Evolutionary conservation across 2,113 vertebrate species (phyloP), one percentile per base, ranked within the genome.

Genomic region (Trichomycterus rosablanca): DNA sequence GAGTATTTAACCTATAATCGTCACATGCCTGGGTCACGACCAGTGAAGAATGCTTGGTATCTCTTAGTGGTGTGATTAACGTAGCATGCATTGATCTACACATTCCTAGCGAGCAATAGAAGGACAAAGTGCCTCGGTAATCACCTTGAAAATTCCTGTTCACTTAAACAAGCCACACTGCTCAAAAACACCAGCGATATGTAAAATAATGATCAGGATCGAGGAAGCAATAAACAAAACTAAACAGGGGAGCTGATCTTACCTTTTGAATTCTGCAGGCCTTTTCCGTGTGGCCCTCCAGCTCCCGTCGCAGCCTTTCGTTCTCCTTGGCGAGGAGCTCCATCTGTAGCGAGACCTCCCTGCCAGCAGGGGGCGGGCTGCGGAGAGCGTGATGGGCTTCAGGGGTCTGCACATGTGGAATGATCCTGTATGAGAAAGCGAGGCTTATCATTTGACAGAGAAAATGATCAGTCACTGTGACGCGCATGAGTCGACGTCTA

Each of bases 211-310:
- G n/a, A n/a, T n/a, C n/a, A n/a, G n/a, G n/a, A n/a, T n/a, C n/a
- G n/a, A n/a, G n/a, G n/a, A n/a, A n/a, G n/a, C n/a, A n/a, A n/a
- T n/a, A n/a, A n/a, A n/a, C n/a, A n/a, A n/a, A n/a, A n/a, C n/a
- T 35, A 11, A 5, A 35, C 4, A 35, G 7, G 11, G 1, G 5
- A 18, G n/a, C 14, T 7, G 1, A n/a, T 43, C 75, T 87, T 73
- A 98, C 96, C 95, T 96, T 98, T 68, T 95, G 91, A 28, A 98
- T 93, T 45, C 88, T 81, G 62, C 76, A 74, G 0, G 89, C 84
- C 70, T 95, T 98, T 80, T 95, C 89, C 0, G 30, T 44, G 0
- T 82, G 90, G 63, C 74, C 88, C 68, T 92, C 91, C 75, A 97
- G 81, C 71, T 97, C 93, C 48, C 83, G 85, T 75, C 87, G 91